Evolutionary conservation across 2,113 vertebrate species (phyloP), one percentile per base, ranked within the genome.

Genomic region (Dipodomys stephensi): DNA sequence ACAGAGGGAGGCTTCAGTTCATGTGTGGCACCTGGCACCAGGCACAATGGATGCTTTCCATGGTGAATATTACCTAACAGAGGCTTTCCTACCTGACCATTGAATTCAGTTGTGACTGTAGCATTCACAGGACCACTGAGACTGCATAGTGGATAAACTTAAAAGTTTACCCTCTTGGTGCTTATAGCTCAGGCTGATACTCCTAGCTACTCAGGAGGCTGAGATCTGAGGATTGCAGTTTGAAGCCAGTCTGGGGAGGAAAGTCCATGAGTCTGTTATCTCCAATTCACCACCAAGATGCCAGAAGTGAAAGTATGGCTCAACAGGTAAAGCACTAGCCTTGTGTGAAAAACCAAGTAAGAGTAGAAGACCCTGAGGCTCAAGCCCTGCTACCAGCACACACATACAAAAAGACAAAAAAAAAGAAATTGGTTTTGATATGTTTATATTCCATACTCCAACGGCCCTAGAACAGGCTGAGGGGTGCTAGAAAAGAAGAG

Each of bases 101-200:
- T 73, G 71, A 46, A 83, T 84, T 90, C 82, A 64, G 35, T 30
- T 64, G 57, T 57, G 94, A 73, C 8, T 68, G 95, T 62, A 74
- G 30, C 60, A 67, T 88, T 83, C 73, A 57, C 22, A 27, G 4
- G 28, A 49, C 10, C 30, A 79, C 73, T 82, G 71, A 60, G 91
- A 76, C 39, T 7, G 0, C 15, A 44, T 28, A 91, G 87, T 53
- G 68, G 35, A 44, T 35, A 53, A 83, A 67, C 30, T 39, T 39
- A 39, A 39, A 39, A 39, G 39, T 86, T 16, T 67, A 18, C 80
- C 27, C 44, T 95, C 79, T 18, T 57, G 53, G 13, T 57, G 12
- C 15, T 57, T 57, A 13, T 57, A 16, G 53, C 53, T 57, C 53
- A 57, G 12, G 53, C 53, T 57, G 12, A 57, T 57, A 57, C 4